Evolutionary conservation across 2,797 vertebrate genomes (phyloP).

Genomic region (Anguilla anguilla): DNA sequence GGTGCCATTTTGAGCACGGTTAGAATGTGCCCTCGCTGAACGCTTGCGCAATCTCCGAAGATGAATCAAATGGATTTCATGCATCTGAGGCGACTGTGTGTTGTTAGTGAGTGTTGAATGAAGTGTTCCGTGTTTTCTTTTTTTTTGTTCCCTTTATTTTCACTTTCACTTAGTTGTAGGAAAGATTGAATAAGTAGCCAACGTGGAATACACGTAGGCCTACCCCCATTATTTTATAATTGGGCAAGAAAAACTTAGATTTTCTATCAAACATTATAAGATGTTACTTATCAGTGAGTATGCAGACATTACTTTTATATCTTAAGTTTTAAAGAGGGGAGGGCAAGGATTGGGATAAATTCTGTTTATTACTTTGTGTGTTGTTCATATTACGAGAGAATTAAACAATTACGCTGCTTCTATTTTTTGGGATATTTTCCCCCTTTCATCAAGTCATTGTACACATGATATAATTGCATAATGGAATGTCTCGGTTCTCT

Average conservation of each 20-base stretch:
- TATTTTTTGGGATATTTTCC: background rate
- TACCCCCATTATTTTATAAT: background rate
- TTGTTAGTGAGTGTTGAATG: background rate
- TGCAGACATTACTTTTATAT: background rate
- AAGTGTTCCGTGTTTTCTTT: background rate
- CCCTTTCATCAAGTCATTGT: background rate
- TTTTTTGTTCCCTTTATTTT: background rate
- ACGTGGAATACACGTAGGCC: background rate
- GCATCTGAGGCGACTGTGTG: background rate
- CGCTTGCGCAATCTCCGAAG: background rate
- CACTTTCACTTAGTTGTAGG: background rate
- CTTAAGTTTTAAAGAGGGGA: background rate
- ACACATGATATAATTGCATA: background rate
- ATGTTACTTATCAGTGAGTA: background rate
- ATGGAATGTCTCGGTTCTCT: background rate
- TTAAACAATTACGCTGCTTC: background rate
- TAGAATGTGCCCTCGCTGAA: background rate
- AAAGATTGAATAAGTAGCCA: background rate
- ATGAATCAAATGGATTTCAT: background rate
- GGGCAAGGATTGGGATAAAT: background rate
- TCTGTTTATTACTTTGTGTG: background rate
- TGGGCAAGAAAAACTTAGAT: background rate
- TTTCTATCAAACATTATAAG: background rate
- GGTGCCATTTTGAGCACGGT: background rate
- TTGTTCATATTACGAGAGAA: background rate